Base-by-base conservation (phyloP, 2,888 invertebrate species). In the Fragum whitleyi region DNA sequence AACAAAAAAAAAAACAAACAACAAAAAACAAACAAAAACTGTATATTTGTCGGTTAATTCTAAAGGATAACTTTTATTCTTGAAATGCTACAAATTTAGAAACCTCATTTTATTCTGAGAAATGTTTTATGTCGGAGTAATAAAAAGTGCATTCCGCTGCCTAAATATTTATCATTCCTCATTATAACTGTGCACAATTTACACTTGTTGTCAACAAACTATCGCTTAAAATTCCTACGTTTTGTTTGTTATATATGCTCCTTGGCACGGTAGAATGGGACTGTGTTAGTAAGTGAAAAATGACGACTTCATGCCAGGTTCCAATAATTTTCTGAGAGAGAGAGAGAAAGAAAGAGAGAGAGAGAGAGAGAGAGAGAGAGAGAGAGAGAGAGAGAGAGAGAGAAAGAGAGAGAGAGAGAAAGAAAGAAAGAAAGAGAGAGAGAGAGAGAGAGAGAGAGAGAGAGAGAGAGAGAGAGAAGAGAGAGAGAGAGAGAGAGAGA, bases 361-460 rank as follows among this genome's bases (percentile, higher is more conserved):
- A 57, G 57, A 57, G 57, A 57, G 57, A 57, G 57, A 57, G 57
- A 57, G 57, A 57, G 57, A 57, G 57, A 57, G 21, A 57, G 57
- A 57, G 57, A 57, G 57, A 57, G 57, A 57, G 57, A 57, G 57
- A 57, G 57, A 57, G 21, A n/a, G 21, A n/a, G 21, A n/a, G 21
- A n/a, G 21, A n/a, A 23, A 57, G 57, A 57, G 57, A 57, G 57
- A 57, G 57, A 57, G 57, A 57, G 57, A 57, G 57, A 57, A 21
- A 57, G 57, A 57, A 16, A 42, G 42, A 42, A 16, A 42, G 16
- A 16, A 42, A 16, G 16, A 42, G 42, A 42, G 42, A 42, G 55
- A 11, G 9, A n/a, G 55, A 55, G 55, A 55, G 11, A 55, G 55
- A 16, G 21, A n/a, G 21, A 16, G 55, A 55, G 55, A 55, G 55